Evolutionary conservation across 1,140 invertebrate genomes (phyloP).

Genomic region (Vanessa tameamea): DNA sequence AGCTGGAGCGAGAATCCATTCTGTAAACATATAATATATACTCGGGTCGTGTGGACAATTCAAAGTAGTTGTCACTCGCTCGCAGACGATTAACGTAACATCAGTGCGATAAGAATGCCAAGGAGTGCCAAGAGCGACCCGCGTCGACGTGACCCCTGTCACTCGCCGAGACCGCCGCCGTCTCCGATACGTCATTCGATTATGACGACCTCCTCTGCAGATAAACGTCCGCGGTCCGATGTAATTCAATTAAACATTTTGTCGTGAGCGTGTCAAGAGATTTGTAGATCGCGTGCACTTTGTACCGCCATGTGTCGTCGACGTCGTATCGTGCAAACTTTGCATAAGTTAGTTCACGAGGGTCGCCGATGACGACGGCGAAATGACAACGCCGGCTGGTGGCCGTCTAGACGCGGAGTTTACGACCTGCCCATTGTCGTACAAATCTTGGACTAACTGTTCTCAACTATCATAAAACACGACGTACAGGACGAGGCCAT

Average conservation of each 20-base stretch:
- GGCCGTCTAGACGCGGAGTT: constrained; percentile 12
- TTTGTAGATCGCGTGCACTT: constrained; percentile 8
- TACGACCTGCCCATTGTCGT: constrained; percentile 1
- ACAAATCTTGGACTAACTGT: not conserved
- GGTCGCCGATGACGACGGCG: constrained; percentile 12
- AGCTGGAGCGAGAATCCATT: no score
- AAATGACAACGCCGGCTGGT: not conserved
- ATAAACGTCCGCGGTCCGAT: not conserved
- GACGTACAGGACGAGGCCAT: not conserved
- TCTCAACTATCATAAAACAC: constrained; percentile 13
- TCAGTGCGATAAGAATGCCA: not conserved
- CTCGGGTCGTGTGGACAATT: not conserved
- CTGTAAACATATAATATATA: no score
- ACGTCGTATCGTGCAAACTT: constrained; percentile 7
- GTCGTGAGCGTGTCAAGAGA: not conserved
- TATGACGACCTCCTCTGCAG: constrained; percentile 6
- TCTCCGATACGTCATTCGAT: constrained; percentile 12
- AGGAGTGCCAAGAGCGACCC: not conserved
- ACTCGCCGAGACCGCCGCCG: not conserved
- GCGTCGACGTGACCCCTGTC: constrained; percentile 1
- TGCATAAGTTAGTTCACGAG: constrained; percentile 11
- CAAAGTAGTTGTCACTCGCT: not conserved
- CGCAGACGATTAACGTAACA: constrained; percentile 1
- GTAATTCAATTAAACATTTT: not conserved
- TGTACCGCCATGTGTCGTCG: not conserved